phyloP scores from a whole-genome alignment of 2,113 vertebrate genomes.

The Plotosus lineatus region DNA sequence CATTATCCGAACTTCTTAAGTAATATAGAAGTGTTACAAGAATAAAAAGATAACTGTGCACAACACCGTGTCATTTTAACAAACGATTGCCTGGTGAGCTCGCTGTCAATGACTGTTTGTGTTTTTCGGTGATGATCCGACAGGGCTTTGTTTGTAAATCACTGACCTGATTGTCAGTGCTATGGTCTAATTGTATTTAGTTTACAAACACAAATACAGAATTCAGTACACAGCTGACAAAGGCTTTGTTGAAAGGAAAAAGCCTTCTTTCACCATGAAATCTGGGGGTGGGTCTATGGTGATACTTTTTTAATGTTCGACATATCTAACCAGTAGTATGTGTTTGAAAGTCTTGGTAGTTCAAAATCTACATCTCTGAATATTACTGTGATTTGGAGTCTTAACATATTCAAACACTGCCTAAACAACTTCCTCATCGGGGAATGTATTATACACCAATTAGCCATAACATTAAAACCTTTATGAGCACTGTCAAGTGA shows the following conservation, averaged over 20 bases:
- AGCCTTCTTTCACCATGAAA: not conserved
- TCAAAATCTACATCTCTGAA: not conserved
- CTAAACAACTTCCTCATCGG: too few relatives aligned
- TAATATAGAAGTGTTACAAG: not conserved
- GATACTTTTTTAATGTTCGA: not conserved
- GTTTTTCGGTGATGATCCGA: not conserved
- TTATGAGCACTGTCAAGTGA: too few relatives aligned
- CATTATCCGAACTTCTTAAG: not conserved
- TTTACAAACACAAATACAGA: not conserved
- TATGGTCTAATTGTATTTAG: not conserved
- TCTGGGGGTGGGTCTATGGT: not conserved
- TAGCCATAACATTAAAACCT: too few relatives aligned
- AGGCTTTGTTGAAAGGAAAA: not conserved
- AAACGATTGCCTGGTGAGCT: not conserved
- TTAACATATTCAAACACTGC: too few relatives aligned
- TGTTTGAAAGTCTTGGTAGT: not conserved
- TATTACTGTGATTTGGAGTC: not conserved
- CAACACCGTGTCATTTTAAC: not conserved
- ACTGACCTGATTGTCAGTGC: not conserved
- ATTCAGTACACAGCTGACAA: not conserved
- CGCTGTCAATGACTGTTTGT: not conserved
- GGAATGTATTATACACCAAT: too few relatives aligned
- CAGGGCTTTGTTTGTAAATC: not conserved
- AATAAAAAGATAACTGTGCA: not conserved
- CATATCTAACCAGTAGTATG: not conserved